These are phyloP conservation scores for Nixonia krombeini DNA, from an alignment of 1,140 invertebrate species.

Conservation along the genomic window DNA sequence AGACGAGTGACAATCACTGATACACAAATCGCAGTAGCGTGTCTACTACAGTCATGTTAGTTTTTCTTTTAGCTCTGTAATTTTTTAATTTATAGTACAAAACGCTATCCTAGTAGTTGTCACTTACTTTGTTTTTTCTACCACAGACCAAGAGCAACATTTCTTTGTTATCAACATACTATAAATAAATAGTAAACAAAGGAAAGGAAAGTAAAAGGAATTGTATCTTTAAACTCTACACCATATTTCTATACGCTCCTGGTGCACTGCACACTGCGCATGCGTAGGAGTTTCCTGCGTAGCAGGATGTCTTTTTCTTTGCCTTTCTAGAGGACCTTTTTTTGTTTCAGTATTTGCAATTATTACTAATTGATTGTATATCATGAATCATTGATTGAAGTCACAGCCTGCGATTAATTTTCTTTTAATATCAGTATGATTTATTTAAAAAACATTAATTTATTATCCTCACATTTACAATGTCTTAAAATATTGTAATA, in stretches of 20 bases:
- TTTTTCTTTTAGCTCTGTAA: too few species aligned
- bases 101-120: too few species aligned
- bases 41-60: too few species aligned
- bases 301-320: slow-evolving; percentile 25
- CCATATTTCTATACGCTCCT: slow-evolving; percentile 7
- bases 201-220: not conserved
- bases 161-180: too few species aligned
- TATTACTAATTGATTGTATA: slow-evolving; percentile 17
- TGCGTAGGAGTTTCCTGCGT: slow-evolving; percentile 1
- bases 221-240: not conserved
- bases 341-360: slow-evolving; percentile 23
- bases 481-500: too few species aligned
- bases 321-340: slow-evolving; percentile 38
- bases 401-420: slow-evolving; percentile 1
- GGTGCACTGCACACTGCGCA: slow-evolving; percentile 8
- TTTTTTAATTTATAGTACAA: not conserved
- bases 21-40: slow-evolving; percentile 24
- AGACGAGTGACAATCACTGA: slow-evolving; percentile 30
- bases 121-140: too few species aligned
- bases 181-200: slow-evolving; percentile 3
- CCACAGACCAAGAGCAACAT: too few species aligned
- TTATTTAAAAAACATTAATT: too few species aligned
- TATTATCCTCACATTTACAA: too few species aligned
- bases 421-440: not conserved
- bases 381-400: slow-evolving; percentile 7